Conservation (phyloP, 2,888 invertebrate species). For the Rhamnusium bicolor region DNA sequence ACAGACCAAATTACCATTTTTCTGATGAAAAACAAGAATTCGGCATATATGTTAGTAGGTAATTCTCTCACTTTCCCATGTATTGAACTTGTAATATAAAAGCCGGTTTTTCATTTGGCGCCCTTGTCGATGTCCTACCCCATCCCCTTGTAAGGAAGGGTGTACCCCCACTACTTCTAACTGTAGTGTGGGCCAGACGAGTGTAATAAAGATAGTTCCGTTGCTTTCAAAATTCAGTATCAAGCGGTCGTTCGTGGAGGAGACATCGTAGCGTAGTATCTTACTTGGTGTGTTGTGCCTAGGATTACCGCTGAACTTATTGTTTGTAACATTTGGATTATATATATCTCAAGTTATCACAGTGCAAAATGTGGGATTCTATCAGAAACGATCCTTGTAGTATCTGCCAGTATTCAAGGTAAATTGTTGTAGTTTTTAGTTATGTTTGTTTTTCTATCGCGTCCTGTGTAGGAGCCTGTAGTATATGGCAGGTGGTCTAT, state of each 20-base stretch:
- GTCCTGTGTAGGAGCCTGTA: conserved; percentile 3
- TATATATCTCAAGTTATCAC: conserved; percentile 39
- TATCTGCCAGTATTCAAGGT: conserved; percentile 71
- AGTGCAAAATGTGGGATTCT: conserved; percentile 65
- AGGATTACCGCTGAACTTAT: conserved; percentile 22
- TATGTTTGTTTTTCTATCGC: conserved; percentile 39
- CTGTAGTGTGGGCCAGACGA: conserved; percentile 49
- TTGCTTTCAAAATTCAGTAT: conserved; percentile 49
- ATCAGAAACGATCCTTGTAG: conserved; percentile 66
- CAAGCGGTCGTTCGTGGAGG: conserved; percentile 36
- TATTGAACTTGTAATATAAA: conserved; percentile 1
- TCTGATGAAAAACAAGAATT: conserved; percentile 2
- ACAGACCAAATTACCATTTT: too few relatives aligned
- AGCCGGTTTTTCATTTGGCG: conserved; percentile 53
- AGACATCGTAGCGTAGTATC: conserved; percentile 13
- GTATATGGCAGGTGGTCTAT: conserved; percentile 16
- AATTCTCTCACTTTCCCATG: conserved; percentile 12
- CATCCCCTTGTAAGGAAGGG: conserved; percentile 54
- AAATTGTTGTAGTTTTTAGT: conserved; percentile 49
- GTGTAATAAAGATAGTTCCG: conserved; percentile 48
- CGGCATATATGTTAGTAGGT: background rate
- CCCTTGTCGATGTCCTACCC: conserved; percentile 49
- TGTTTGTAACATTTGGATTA: conserved; percentile 43
- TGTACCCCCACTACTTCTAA: conserved; percentile 51
- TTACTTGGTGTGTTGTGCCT: conserved; percentile 33